Evolutionary conservation across 2,888 invertebrate genomes (phyloP), one percentile per base, ranked within the genome.

Genomic region (Charanyca ferruginea): DNA sequence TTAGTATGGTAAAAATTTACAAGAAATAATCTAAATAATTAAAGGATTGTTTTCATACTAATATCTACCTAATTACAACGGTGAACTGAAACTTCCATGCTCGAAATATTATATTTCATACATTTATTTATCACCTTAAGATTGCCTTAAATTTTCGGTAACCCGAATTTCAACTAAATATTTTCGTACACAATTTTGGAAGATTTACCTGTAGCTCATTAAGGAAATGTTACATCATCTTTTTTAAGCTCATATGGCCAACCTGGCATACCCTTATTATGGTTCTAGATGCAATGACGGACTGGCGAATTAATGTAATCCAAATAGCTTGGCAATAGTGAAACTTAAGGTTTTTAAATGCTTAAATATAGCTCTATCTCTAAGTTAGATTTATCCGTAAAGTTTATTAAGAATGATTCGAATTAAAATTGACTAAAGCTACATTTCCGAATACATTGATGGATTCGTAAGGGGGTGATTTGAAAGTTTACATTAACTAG

Each of bases 331-430:
- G 62, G 74, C 60, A 49, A 53, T 60, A 49, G 41, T 22, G 11
- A 54, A 52, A 52, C 35, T 44, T 32, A 44, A 42, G 57, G 28
- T 62, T 62, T 63, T 54, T 16, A 57, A 78, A 73, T 77, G 74
- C 79, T 78, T 77, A 73, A 77, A 78, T 54, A 32, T 76, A 77
- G 42, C 61, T 58, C 2, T 69, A 55, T 41, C 13, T 35, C 1
- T 66, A 72, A 63, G 45, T 60, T 70, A 72, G 60, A 51, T 48
- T 57, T 55, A 52, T 45, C 23, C 11, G 60, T 60, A 60, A 67
- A 57, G 55, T 45, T 66, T 57, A 42, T n/a, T 16, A 16, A 35
- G 53, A 55, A 54, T 42, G 55, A 45, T 47, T 28, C 41, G 42
- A 60, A 64, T n/a, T n/a, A n/a, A n/a, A n/a, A n/a, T n/a, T 45